Evolutionary conservation across 2,888 invertebrate species (phyloP).

Genomic region (Scaptomyza tumidula): DNA sequence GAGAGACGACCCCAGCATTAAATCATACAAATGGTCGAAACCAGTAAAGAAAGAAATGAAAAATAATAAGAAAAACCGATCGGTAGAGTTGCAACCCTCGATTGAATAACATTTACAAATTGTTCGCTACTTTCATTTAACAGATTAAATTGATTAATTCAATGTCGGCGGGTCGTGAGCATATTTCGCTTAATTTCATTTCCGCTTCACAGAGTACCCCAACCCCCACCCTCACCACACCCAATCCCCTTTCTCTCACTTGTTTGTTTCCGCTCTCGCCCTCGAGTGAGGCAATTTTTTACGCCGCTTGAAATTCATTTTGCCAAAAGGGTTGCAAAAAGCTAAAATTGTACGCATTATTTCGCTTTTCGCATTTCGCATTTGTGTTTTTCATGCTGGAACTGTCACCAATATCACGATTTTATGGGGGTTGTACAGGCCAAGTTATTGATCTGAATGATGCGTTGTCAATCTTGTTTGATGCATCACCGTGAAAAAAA

Average conservation of each 20-base stretch:
- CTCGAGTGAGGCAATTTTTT: conserved; percentile 75
- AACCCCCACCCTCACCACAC: neutral
- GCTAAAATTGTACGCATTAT: conserved; percentile 53
- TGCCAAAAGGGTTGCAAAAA: conserved; percentile 75
- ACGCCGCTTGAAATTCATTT: conserved; percentile 58
- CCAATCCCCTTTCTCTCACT: conserved; percentile 39
- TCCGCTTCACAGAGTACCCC: conserved; percentile 65
- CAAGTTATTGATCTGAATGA: conserved; percentile 71
- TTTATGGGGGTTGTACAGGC: conserved; percentile 55
- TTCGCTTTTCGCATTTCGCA: conserved; percentile 27
- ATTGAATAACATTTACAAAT: neutral
- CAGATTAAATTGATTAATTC: conserved; percentile 84
- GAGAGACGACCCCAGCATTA: conserved; percentile 33
- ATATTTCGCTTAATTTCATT: conserved; percentile 82
- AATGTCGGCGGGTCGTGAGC: conserved; percentile 71
- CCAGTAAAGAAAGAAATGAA: neutral
- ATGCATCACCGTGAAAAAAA: conserved; percentile 60
- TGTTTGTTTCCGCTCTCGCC: conserved; percentile 74
- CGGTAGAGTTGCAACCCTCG: conserved; percentile 12
- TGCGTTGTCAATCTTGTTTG: conserved; percentile 74
- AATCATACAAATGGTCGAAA: conserved; percentile 69
- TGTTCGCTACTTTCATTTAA: conserved; percentile 63
- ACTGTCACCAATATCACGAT: conserved; percentile 62
- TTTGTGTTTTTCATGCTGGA: conserved; percentile 2
- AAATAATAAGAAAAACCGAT: conserved; percentile 33